Conservation (phyloP, 1,140 invertebrate genomes). For the Physella acuta region DNA sequence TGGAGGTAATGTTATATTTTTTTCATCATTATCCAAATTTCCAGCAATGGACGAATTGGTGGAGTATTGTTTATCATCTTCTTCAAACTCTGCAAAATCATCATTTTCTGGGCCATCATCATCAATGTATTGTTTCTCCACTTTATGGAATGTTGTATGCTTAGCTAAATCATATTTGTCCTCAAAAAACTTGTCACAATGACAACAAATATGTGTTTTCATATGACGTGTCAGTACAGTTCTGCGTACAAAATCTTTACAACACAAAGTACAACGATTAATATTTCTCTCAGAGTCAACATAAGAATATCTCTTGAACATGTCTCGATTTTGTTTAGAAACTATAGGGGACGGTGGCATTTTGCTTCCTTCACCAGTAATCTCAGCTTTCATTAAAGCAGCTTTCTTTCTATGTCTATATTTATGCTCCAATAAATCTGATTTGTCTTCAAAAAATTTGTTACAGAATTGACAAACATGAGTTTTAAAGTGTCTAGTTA, state of each 20-base stretch:
- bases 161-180: conserved; percentile 23
- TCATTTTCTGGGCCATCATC: conserved; percentile 2
- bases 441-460: conserved; percentile 20
- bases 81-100: not conserved
- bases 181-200: conserved; percentile 25
- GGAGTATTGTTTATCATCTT: conserved; percentile 1
- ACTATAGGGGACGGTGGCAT: conserved; percentile 11
- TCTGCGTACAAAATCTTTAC: conserved; percentile 17
- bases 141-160: conserved; percentile 7
- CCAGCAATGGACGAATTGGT: not conserved
- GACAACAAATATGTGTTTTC: conserved; percentile 20
- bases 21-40: not conserved
- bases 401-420: conserved; percentile 20
- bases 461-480: conserved; percentile 23
- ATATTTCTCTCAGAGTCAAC: conserved; percentile 17
- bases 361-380: conserved; percentile 16
- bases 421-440: conserved; percentile 18
- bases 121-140: conserved; percentile 12
- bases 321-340: conserved; percentile 15
- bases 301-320: conserved; percentile 20
- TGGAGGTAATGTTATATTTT: not conserved
- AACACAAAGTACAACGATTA: conserved; percentile 14
- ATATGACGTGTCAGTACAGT: conserved; percentile 20
- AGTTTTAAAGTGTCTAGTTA: conserved; percentile 25
- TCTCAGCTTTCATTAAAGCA: conserved; percentile 13